Percentiles rank a stretch among this genome's conserved stretches.
These are phyloP conservation scores for Blennius ocellaris DNA, from an alignment of 2,113 vertebrate species.

Conservation along the genomic window DNA sequence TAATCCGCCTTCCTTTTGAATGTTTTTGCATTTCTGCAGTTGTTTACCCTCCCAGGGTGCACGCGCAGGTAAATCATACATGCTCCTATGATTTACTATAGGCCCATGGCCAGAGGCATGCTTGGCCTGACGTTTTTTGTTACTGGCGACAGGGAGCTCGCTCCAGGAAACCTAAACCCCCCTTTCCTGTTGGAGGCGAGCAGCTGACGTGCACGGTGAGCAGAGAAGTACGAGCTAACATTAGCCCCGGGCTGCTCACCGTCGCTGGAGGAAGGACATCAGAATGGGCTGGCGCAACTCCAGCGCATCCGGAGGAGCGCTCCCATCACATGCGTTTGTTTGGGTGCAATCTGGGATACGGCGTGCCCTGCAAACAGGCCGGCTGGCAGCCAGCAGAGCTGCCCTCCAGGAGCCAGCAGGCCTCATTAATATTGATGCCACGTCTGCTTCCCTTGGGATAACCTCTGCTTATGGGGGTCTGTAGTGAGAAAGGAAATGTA, in stretches of 20 bases:
- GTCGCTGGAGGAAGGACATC: slow-evolving; percentile 51
- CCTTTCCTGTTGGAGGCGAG: slow-evolving; percentile 67
- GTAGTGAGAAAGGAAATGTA: slow-evolving; percentile 40
- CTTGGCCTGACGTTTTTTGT: slow-evolving; percentile 64
- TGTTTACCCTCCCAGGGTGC: slow-evolving; percentile 2
- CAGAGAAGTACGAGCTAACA: slow-evolving; percentile 72
- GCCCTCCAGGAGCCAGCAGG: slow-evolving; percentile 30
- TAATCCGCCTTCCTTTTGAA: background rate
- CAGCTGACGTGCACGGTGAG: slow-evolving; percentile 68
- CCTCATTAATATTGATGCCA: slow-evolving; percentile 66
- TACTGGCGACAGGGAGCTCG: slow-evolving; percentile 74
- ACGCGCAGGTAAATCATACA: slow-evolving; percentile 44
- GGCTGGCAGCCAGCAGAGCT: slow-evolving; percentile 56
- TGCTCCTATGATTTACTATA: slow-evolving; percentile 44
- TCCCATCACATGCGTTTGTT: slow-evolving; percentile 79
- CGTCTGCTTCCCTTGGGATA: slow-evolving; percentile 45
- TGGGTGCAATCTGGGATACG: slow-evolving; percentile 72
- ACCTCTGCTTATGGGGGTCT: slow-evolving; percentile 37
- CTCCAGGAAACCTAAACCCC: slow-evolving; percentile 75
- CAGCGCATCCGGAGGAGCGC: slow-evolving; percentile 57
- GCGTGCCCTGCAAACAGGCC: slow-evolving; percentile 49
- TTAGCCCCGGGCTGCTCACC: slow-evolving; percentile 68
- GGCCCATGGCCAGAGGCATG: slow-evolving; percentile 32
- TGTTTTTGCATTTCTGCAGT: slow-evolving; percentile 22
- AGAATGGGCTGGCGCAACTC: slow-evolving; percentile 63